Evolutionary conservation across 2,888 invertebrate genomes (phyloP).

Genomic region (Synanthedon formicaeformis): DNA sequence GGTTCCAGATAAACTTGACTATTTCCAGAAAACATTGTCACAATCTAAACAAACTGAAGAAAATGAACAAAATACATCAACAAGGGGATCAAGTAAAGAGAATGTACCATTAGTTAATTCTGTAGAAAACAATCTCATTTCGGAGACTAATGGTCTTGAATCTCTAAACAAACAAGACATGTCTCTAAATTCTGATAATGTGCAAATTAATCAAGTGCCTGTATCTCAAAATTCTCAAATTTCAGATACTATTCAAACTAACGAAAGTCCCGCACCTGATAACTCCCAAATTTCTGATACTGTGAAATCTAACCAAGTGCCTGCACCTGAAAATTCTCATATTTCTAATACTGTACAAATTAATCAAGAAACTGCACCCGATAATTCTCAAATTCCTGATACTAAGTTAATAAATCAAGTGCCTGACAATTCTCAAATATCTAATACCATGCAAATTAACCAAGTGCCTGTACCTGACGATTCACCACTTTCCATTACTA

Average conservation of each 20-base stretch:
- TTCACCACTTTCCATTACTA: too few species aligned
- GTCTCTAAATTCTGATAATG: not conserved
- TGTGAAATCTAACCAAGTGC: too few species aligned
- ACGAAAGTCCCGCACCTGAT: slow-evolving; percentile 12
- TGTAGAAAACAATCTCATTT: not conserved
- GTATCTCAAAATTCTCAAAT: too few species aligned
- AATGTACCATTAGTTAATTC: not conserved
- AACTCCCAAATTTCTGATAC: slow-evolving; percentile 7
- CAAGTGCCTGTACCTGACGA: too few species aligned
- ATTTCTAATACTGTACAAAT: slow-evolving; percentile 12
- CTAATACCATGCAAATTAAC: too few species aligned
- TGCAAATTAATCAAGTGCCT: not conserved
- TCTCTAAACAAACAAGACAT: not conserved
- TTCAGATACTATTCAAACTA: not conserved
- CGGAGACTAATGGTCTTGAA: not conserved
- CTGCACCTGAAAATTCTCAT: slow-evolving; percentile 11
- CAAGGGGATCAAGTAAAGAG: too few species aligned
- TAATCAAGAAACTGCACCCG: slow-evolving; percentile 10
- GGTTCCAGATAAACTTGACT: slow-evolving; percentile 24
- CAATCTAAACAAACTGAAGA: slow-evolving; percentile 18
- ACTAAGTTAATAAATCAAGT: slow-evolving; percentile 11
- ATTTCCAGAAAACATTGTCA: slow-evolving; percentile 15
- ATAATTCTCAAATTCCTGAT: slow-evolving; percentile 2
- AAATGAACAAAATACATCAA: slow-evolving; percentile 27
- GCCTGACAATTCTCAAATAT: slow-evolving; percentile 10